These are phyloP conservation scores for Calyptomena viridis DNA, from an alignment of 2,113 vertebrate species.

Conservation along the genomic window DNA sequence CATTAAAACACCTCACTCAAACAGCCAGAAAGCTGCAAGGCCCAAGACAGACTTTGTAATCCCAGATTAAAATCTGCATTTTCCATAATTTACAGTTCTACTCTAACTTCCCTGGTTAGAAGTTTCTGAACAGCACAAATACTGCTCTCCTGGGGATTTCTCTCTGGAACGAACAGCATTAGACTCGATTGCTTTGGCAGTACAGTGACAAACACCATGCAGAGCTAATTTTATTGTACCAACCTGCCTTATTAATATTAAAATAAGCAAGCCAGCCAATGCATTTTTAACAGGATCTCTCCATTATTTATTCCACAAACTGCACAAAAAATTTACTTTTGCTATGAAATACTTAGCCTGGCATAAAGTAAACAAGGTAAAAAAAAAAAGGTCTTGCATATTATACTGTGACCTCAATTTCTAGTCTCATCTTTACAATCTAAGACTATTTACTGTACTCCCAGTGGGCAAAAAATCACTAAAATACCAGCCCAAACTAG, in stretches of 20 bases:
- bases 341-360: conserved; percentile 32
- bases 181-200: conserved; percentile 25
- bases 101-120: background rate
- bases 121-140: background rate
- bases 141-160: conserved; percentile 5
- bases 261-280: conserved; percentile 47
- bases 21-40: background rate
- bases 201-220: conserved; percentile 45
- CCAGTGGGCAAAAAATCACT: conserved; percentile 3
- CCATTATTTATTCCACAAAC: conserved; percentile 58
- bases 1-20: background rate
- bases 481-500: background rate
- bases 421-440: conserved; percentile 20
- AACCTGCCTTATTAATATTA: conserved; percentile 60
- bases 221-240: conserved; percentile 60
- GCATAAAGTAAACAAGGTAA: conserved; percentile 32
- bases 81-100: background rate
- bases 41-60: background rate
- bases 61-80: background rate
- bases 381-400: background rate
- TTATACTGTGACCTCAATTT: conserved; percentile 53
- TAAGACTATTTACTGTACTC: conserved; percentile 13
- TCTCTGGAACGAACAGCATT: conserved; percentile 23
- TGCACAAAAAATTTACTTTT: conserved; percentile 32
- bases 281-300: conserved; percentile 50